phyloP scores from a whole-genome alignment of 2,113 vertebrate genomes.

The Emydocephalus ijimae region DNA sequence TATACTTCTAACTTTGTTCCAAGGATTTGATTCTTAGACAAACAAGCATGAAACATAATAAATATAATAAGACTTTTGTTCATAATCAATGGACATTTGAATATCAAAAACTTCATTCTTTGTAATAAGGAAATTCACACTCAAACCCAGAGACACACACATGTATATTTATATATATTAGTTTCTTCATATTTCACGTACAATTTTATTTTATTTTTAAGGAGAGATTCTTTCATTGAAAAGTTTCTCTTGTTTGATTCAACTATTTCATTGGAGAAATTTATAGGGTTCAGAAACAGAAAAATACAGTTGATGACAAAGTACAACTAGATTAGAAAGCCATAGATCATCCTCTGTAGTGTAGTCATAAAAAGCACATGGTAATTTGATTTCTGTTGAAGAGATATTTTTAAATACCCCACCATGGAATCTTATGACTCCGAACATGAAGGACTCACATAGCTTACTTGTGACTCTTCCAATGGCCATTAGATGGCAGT shows the following conservation, averaged over 20 bases:
- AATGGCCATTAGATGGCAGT: background rate
- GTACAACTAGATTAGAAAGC: background rate
- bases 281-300: conserved; percentile 23
- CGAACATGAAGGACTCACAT: background rate
- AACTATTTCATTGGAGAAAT: conserved; percentile 9
- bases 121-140: conserved; percentile 15
- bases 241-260: background rate
- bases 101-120: conserved; percentile 14
- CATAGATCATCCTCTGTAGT: background rate
- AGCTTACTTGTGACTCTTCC: background rate
- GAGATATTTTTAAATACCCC: background rate
- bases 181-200: conserved; percentile 14
- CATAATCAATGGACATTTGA: conserved; percentile 10
- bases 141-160: background rate
- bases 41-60: background rate
- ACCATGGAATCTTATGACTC: background rate
- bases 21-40: background rate
- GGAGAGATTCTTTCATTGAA: background rate
- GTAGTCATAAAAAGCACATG: background rate
- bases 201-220: background rate
- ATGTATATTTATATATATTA: background rate
- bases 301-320: background rate
- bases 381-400: background rate
- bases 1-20: background rate
- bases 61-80: conserved; percentile 20